Evolutionary conservation across 2,888 invertebrate species (phyloP), one percentile per base, ranked within the genome.

Genomic region (Eristalinus sepulchralis): DNA sequence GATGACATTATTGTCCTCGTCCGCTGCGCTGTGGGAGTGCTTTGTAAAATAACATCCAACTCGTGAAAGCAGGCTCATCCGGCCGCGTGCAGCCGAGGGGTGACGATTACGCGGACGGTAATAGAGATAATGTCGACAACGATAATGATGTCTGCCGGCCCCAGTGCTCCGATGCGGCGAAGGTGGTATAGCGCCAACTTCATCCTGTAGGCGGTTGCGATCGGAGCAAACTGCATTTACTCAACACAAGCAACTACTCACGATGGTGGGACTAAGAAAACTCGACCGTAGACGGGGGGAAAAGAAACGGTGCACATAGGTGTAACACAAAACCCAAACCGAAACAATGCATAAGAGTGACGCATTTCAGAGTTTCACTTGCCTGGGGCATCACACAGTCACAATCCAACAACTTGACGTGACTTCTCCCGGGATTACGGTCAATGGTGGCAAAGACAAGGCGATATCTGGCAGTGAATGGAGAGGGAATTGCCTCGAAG

Each of bases 71-170:
- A 67, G 72, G 66, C 55, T 76, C 71, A 80, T 76, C 68, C 77
- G 66, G 76, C 27, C 27, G 27, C 84, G 63, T 81, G 73, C 77
- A 81, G 81, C 85, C 81, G 53, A 81, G 53, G 55, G 68, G 57
- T 62, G 57, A 77, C 47, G 33, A 39, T 53, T 55, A 59, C 67
- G 53, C 55, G 72, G 33, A 36, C 76, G 24, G 68, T 34, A 20
- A 70, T 57, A 27, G 66, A 53, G 66, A 57, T 57, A 67, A 73
- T 62, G 57, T 55, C 59, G 39, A 59, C 63, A 47, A 34, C 60
- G n/a, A 68, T 24, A 27, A 73, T 55, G 60, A 67, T 60, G 67
- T 33, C 62, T 34, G 34, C 11, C 20, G 17, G 31, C 13, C 67
- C 60, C 47, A 60, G 39, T 20, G 66, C 24, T 10, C 27, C 31